A percentile compares a stretch with the other conserved stretches of the same genome.
Conservation (phyloP, 2,797 vertebrate genomes). For the Carapus acus region DNA sequence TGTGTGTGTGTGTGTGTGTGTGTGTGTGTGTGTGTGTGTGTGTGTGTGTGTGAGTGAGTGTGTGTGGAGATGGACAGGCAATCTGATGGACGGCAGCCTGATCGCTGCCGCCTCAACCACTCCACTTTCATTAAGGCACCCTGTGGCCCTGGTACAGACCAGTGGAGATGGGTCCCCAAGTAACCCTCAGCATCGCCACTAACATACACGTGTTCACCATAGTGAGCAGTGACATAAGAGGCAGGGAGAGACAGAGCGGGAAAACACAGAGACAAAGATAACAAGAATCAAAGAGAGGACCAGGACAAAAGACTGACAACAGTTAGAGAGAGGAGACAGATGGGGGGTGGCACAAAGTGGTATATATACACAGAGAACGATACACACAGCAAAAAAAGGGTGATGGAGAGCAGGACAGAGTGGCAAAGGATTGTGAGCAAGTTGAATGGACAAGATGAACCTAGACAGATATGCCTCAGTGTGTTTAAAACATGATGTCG, state of each 20-base stretch:
- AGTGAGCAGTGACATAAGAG: slow-evolving; percentile 47
- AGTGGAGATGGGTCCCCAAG: slow-evolving; percentile 13
- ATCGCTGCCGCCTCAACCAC: slow-evolving; percentile 26
- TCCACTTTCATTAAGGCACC: slow-evolving; percentile 57
- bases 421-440: too few relatives aligned
- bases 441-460: too few relatives aligned
- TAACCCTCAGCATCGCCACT: slow-evolving; percentile 32
- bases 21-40: slow-evolving; percentile 40
- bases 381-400: too few relatives aligned
- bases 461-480: too few relatives aligned
- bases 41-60: slow-evolving; percentile 52
- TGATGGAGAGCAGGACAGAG: too few relatives aligned
- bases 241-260: neutral
- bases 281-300: too few relatives aligned
- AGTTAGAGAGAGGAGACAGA: too few relatives aligned
- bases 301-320: too few relatives aligned
- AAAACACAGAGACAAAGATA: too few relatives aligned
- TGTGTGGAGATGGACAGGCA: slow-evolving; percentile 14
- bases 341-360: too few relatives aligned
- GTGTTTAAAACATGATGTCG: too few relatives aligned
- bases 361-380: too few relatives aligned
- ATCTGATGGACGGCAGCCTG: slow-evolving; percentile 53
- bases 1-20: slow-evolving; percentile 63
- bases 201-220: slow-evolving; percentile 8
- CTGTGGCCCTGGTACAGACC: slow-evolving; percentile 30